Base-by-base conservation (phyloP, 2,888 invertebrate genomes). In the Epiblema foenella region DNA sequence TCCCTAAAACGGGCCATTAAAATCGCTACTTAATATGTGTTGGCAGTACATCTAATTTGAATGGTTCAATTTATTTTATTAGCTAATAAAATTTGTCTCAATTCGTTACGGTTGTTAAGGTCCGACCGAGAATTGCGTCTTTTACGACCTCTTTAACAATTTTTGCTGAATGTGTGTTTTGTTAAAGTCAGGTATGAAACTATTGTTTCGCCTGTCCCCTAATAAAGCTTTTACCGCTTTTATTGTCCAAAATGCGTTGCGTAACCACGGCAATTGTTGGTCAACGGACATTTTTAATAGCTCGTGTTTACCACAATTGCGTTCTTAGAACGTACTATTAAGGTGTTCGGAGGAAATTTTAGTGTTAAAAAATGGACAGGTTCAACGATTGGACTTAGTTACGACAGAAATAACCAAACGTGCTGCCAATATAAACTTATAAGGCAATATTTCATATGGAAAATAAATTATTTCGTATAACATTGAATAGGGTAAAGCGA, bases 201-300 rank as follows among this genome's bases (percentile, higher is more conserved):
- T 82, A 83, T 89, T 90, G 86, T 90, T 79, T 77, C 75, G 70
- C 76, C 75, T 66, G 42, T 56, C 63, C 78, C 80, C 78, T 76
- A 83, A 85, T 84, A 77, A 81, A 83, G 82, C 76, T 78, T 68
- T 80, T 79, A 83, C 88, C 80, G 85, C 85, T 87, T 87, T 86
- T 86, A 86, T 80, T 77, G 77, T 74, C 73, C 77, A 78, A 83
- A 87, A 85, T 84, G 83, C 66, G 77, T 89, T 90, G 86, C 80
- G 81, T 82, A 87, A 87, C 81, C 86, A 85, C 85, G 78, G 84
- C 84, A 85, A 83, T 87, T 82, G 70, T 72, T 73, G 57, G 65
- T 77, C 73, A 77, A 77, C 75, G 71, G 75, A 56, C 24, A 42
- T 66, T 75, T 72, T 59, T 60, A 33, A 71, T 42, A 69, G 24